phyloP scores from a whole-genome alignment of 2,888 invertebrate genomes.

The Meteorus cinctellus region DNA sequence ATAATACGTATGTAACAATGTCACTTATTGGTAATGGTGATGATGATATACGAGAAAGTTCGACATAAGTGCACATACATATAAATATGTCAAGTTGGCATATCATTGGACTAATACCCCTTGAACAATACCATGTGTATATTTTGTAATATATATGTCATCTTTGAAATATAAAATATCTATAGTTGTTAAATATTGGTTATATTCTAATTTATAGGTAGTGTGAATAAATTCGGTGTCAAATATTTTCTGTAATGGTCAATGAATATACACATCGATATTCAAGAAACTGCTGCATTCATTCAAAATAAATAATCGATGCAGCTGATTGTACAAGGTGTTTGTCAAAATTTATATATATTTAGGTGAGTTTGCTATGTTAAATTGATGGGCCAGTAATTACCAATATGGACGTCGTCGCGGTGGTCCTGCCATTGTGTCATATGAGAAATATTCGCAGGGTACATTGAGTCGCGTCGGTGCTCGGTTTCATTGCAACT shows the following conservation, averaged over 20 bases:
- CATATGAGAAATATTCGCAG: constrained; percentile 67
- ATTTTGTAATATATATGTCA: constrained; percentile 8
- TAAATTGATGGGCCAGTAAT: constrained; percentile 27
- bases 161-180: not conserved
- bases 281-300: not conserved
- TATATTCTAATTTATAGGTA: not conserved
- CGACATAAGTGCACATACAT: not conserved
- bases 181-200: not conserved
- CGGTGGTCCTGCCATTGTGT: constrained; percentile 68
- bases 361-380: no score
- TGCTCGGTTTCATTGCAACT: constrained; percentile 73
- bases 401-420: constrained; percentile 62
- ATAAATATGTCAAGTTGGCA: not conserved
- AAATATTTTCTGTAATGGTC: not conserved
- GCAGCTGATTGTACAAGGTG: not conserved
- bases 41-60: not conserved
- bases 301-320: not conserved
- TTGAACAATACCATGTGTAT: not conserved
- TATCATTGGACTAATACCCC: not conserved
- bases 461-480: constrained; percentile 48
- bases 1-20: not conserved
- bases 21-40: not conserved
- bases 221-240: not conserved
- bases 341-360: not conserved
- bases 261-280: not conserved